Evolutionary conservation across 2,888 invertebrate genomes (phyloP).

Genomic region (Polydrusus pterygomalis): DNA sequence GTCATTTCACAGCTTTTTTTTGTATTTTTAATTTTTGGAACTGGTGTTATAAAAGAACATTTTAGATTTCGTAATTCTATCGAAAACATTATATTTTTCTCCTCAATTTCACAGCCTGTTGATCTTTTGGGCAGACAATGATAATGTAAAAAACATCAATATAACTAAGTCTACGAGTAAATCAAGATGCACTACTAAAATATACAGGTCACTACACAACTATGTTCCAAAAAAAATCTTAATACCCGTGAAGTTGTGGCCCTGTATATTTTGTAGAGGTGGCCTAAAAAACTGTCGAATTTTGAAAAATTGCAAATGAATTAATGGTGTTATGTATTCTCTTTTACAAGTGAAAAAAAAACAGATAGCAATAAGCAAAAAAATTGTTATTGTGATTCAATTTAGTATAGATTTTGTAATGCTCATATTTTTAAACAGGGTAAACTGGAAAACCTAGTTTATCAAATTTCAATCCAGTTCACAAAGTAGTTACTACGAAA

Average conservation of each 20-base stretch:
- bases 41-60: no score
- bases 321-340: constrained; percentile 25
- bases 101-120: no score
- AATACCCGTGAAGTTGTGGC: constrained; percentile 52
- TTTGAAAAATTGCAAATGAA: constrained; percentile 31
- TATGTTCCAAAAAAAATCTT: constrained; percentile 27
- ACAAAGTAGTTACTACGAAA: constrained; percentile 29
- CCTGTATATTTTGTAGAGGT: constrained; percentile 59
- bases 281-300: constrained; percentile 60
- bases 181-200: constrained; percentile 50
- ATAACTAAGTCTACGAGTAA: constrained; percentile 28
- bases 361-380: constrained; percentile 16
- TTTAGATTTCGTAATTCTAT: no score
- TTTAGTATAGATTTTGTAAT: constrained; percentile 36
- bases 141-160: constrained; percentile 10
- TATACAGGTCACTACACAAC: constrained; percentile 57
- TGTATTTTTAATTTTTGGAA: no score
- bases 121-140: not conserved
- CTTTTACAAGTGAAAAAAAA: constrained; percentile 46
- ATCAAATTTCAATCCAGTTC: no score
- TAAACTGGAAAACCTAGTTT: constrained; percentile 24
- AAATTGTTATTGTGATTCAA: constrained; percentile 8
- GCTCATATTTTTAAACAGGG: constrained; percentile 50
- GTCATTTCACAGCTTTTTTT: no score
- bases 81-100: no score